phyloP scores from a whole-genome alignment of 1,140 invertebrate species.

The Scaptomyza graminum region DNA sequence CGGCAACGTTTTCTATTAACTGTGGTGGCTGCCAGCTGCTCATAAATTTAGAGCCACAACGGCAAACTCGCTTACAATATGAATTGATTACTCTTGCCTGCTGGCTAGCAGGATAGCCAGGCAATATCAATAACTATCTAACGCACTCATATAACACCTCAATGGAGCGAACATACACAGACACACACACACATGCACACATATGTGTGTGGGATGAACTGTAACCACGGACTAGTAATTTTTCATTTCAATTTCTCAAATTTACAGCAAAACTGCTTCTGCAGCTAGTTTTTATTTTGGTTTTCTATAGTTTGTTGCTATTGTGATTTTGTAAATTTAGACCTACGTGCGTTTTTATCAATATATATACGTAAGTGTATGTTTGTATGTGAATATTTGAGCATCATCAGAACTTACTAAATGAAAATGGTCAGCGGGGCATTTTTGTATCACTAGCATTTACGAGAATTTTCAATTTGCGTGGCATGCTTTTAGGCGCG shows the following conservation, averaged over 20 bases:
- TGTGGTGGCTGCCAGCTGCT: conserved; percentile 39
- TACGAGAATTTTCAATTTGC: conserved; percentile 72
- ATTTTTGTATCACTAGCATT: conserved; percentile 66
- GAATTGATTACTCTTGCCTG: conserved; percentile 69
- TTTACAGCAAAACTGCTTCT: conserved; percentile 31
- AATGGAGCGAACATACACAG: conserved; percentile 2
- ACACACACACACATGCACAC: conserved; percentile 3
- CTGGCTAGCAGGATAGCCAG: conserved; percentile 22
- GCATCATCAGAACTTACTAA: conserved; percentile 74
- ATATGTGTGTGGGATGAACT: background rate
- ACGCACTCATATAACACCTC: conserved; percentile 34
- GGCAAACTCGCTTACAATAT: conserved; percentile 55
- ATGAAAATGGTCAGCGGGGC: conserved; percentile 76
- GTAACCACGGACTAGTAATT: conserved; percentile 44
- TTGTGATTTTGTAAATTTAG: conserved; percentile 36
- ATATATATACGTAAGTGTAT: conserved; percentile 1
- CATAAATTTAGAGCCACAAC: conserved; percentile 58
- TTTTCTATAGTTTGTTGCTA: conserved; percentile 9
- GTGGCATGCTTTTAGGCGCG: conserved; percentile 67
- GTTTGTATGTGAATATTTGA: conserved; percentile 23
- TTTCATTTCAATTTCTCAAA: conserved; percentile 68
- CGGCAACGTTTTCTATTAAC: conserved; percentile 33
- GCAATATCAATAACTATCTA: conserved; percentile 75
- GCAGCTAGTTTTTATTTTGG: conserved; percentile 10
- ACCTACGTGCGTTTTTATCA: conserved; percentile 21